Conservation (phyloP, 2,888 invertebrate species). For the Pyrrhopygopsis socrates region DNA sequence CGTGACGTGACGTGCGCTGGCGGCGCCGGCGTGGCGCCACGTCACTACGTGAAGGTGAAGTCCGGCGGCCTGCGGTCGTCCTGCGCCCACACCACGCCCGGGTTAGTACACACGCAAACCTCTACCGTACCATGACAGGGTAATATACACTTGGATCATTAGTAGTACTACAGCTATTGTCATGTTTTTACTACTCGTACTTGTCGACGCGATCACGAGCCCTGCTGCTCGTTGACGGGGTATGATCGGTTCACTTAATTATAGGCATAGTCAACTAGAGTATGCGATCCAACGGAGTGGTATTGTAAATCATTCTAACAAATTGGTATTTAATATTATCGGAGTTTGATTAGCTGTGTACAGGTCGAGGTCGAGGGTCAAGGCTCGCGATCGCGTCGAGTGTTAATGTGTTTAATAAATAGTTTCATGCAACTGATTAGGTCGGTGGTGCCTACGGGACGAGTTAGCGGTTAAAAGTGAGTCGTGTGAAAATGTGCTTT, state of each 20-base stretch:
- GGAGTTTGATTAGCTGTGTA: too few relatives aligned
- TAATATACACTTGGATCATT: neutral
- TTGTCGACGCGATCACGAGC: too few relatives aligned
- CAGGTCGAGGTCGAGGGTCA: too few relatives aligned
- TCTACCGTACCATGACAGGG: neutral
- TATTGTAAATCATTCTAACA: too few relatives aligned
- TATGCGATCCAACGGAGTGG: too few relatives aligned
- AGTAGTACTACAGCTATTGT: neutral
- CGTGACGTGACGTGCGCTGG: constrained; percentile 33
- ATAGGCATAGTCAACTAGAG: too few relatives aligned
- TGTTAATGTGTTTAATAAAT: neutral
- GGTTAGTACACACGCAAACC: constrained; percentile 88
- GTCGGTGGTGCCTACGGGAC: constrained; percentile 11
- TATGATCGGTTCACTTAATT: too few relatives aligned
- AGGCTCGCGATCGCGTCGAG: neutral
- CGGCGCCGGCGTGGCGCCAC: constrained; percentile 67
- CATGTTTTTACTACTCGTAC: neutral
- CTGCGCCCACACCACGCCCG: constrained; percentile 88
- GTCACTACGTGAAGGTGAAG: constrained; percentile 93
- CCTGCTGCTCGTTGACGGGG: too few relatives aligned
- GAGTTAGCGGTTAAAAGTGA: constrained; percentile 19
- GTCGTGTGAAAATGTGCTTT: neutral
- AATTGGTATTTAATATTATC: too few relatives aligned
- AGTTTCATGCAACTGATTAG: neutral
- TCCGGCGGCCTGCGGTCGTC: constrained; percentile 94